Conservation (phyloP, 1,140 invertebrate genomes). For the Drosophila dunni region DNA sequence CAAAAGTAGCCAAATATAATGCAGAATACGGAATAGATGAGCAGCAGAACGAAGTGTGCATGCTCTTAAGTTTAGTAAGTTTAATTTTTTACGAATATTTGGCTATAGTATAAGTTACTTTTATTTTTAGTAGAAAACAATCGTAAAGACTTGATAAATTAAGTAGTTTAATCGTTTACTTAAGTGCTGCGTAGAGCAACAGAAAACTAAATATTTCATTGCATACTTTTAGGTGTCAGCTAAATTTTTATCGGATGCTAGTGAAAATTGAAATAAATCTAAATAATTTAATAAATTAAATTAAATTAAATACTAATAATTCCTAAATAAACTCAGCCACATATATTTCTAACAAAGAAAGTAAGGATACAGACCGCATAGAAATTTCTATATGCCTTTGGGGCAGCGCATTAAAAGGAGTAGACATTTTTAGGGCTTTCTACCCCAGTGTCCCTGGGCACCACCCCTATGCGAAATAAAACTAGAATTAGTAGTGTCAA, state of each 20-base stretch:
- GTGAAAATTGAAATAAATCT: no score
- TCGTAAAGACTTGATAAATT: not conserved
- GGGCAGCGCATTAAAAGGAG: slow-evolving; percentile 27
- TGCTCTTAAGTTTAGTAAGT: slow-evolving; percentile 2
- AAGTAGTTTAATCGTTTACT: no score
- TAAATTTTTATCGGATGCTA: not conserved
- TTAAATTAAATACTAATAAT: no score
- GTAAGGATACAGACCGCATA: not conserved
- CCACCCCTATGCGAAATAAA: slow-evolving; percentile 58
- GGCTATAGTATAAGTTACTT: not conserved
- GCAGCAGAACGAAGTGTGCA: not conserved
- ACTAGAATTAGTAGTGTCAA: slow-evolving; percentile 82
- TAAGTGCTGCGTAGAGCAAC: not conserved
- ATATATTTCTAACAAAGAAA: not conserved
- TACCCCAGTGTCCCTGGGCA: slow-evolving; percentile 22
- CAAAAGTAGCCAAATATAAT: slow-evolving; percentile 53
- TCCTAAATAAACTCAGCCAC: not conserved
- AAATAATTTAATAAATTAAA: no score
- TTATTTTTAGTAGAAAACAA: not conserved
- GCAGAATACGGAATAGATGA: not conserved
- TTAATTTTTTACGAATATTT: not conserved
- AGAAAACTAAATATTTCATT: not conserved
- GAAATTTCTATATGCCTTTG: not conserved
- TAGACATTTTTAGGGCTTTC: slow-evolving; percentile 39
- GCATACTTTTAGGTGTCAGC: not conserved